These are phyloP conservation scores for Silurus asotus DNA, from an alignment of 2,113 vertebrate species.

Conservation along the genomic window DNA sequence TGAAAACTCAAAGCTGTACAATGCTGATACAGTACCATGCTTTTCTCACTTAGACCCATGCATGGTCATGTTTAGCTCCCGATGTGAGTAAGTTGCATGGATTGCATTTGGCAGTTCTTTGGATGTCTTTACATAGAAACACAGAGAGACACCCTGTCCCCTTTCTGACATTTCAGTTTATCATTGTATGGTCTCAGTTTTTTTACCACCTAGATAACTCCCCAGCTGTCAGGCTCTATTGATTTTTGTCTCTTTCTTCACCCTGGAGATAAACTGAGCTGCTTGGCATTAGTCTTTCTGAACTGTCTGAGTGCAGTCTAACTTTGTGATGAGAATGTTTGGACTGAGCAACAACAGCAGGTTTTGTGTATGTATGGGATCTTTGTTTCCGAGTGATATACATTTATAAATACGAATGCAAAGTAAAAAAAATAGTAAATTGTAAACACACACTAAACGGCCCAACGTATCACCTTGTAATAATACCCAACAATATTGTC, in stretches of 20 bases:
- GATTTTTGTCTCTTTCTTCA: constrained; percentile 29
- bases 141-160: not conserved
- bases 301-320: not conserved
- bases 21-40: constrained; percentile 11
- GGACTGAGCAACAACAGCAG: not conserved
- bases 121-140: constrained; percentile 13
- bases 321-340: not conserved
- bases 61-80: not conserved
- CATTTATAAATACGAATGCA: not conserved
- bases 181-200: constrained; percentile 11
- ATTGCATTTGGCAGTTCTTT: constrained; percentile 5
- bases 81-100: not conserved
- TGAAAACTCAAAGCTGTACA: constrained; percentile 28
- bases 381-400: not conserved
- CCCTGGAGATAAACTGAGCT: constrained; percentile 16
- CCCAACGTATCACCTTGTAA: not conserved
- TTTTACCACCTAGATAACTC: constrained; percentile 36
- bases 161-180: constrained; percentile 29
- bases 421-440: not conserved
- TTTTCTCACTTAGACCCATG: not conserved
- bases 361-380: not conserved
- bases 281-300: constrained; percentile 21
- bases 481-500: too few relatives aligned
- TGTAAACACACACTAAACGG: not conserved
- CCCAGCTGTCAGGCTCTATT: constrained; percentile 20